Evolutionary conservation across 2,888 invertebrate species (phyloP).

Genomic region (Tetropium fuscum): DNA sequence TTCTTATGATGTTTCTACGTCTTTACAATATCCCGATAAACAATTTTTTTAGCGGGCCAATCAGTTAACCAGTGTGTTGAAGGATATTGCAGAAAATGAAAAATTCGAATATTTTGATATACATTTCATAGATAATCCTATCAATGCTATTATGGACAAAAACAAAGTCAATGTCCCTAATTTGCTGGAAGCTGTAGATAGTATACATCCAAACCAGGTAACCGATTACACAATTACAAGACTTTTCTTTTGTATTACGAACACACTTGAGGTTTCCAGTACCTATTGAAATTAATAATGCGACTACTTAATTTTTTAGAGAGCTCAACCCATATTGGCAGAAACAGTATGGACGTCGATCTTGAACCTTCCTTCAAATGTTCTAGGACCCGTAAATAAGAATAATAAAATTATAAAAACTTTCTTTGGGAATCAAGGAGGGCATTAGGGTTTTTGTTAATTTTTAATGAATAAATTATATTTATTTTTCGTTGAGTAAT

Average conservation of each 20-base stretch:
- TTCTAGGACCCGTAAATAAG: slow-evolving; percentile 62
- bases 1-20: not conserved
- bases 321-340: slow-evolving; percentile 53
- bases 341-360: slow-evolving; percentile 53
- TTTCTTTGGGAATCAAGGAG: slow-evolving; percentile 65
- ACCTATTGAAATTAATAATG: no score
- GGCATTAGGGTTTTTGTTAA: slow-evolving; percentile 55
- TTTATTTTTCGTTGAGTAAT: not conserved
- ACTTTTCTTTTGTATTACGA: no score
- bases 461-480: not conserved
- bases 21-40: not conserved
- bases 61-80: slow-evolving; percentile 50
- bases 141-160: slow-evolving; percentile 47
- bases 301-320: slow-evolving; percentile 35
- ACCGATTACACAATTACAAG: no score
- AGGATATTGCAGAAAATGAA: slow-evolving; percentile 45
- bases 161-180: slow-evolving; percentile 49
- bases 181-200: slow-evolving; percentile 55
- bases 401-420: slow-evolving; percentile 60
- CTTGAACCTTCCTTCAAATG: slow-evolving; percentile 54
- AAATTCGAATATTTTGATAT: slow-evolving; percentile 50
- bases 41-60: slow-evolving; percentile 44
- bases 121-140: slow-evolving; percentile 54
- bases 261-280: not conserved
- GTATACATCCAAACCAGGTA: slow-evolving; percentile 58